Conservation (phyloP, 2,113 vertebrate genomes). For the Haliaeetus leucogaster region DNA sequence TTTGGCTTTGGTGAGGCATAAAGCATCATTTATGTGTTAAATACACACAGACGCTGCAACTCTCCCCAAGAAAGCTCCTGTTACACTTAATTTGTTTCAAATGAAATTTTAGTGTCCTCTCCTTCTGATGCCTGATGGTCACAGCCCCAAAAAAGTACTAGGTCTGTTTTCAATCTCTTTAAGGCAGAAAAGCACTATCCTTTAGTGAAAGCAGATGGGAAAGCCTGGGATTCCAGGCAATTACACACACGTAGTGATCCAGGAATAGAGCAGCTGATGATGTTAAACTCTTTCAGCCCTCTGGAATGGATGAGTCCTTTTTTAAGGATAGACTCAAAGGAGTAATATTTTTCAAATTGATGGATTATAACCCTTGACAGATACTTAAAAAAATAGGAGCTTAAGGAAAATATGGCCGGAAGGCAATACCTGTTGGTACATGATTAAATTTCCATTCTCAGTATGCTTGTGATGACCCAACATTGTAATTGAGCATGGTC, state of each 20-base stretch:
- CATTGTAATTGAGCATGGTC: not conserved
- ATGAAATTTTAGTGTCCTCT: not conserved
- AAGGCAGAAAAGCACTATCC: not conserved
- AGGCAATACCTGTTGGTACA: not conserved
- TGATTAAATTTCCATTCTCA: not conserved
- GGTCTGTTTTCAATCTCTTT: not conserved
- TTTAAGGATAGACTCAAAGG: not conserved
- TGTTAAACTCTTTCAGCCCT: not conserved
- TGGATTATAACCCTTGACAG: not conserved
- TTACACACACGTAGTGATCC: not conserved
- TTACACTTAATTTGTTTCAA: not conserved
- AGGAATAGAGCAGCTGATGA: not conserved
- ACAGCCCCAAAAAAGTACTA: not conserved
- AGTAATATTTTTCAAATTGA: not conserved
- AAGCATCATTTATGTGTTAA: not conserved
- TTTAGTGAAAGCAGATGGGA: slow-evolving; percentile 50
- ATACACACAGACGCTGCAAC: not conserved
- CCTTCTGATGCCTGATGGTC: not conserved
- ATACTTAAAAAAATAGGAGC: not conserved
- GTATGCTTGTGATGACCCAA: not conserved
- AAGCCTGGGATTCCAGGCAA: slow-evolving; percentile 14
- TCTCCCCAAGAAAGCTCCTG: not conserved
- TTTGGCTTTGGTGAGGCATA: not conserved
- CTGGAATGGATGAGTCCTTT: not conserved
- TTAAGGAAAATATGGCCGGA: not conserved